Conservation (phyloP, 2,113 vertebrate species). For the Felis chaus region DNA sequence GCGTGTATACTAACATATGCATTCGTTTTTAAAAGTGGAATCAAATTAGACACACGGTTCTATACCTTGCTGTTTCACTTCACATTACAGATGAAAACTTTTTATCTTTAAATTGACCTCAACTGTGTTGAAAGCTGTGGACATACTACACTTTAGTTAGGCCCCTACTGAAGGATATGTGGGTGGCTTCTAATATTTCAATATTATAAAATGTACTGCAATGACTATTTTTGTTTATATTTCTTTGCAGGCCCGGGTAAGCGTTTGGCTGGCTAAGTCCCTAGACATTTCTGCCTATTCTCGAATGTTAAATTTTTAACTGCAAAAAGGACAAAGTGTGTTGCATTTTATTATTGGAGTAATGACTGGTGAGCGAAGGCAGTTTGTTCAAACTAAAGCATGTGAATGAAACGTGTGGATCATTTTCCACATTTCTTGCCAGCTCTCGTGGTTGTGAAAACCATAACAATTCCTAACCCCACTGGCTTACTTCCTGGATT, state of each 20-base stretch:
- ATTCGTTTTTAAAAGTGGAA: not conserved
- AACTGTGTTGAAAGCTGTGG: not conserved
- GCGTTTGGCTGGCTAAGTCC: not conserved
- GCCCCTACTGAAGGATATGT: not conserved
- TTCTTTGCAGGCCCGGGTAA: not conserved
- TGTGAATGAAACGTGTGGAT: not conserved
- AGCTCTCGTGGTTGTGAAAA: not conserved
- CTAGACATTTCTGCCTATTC: not conserved
- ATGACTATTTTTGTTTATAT: conserved; percentile 20
- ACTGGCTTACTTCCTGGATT: not conserved
- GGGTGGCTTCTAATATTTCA: not conserved
- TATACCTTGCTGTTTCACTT: not conserved
- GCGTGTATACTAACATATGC: not conserved
- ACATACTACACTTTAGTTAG: not conserved
- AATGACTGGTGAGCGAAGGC: not conserved
- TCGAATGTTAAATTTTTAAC: not conserved
- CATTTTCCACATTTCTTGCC: not conserved
- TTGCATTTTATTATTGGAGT: conserved; percentile 13
- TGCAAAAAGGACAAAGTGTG: not conserved
- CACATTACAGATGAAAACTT: not conserved
- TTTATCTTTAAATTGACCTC: not conserved
- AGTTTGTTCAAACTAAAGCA: not conserved
- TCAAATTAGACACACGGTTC: not conserved
- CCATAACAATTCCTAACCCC: not conserved
- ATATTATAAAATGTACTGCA: not conserved